Evolutionary conservation across 2,797 vertebrate species (phyloP).

Genomic region (Characodon lateralis): DNA sequence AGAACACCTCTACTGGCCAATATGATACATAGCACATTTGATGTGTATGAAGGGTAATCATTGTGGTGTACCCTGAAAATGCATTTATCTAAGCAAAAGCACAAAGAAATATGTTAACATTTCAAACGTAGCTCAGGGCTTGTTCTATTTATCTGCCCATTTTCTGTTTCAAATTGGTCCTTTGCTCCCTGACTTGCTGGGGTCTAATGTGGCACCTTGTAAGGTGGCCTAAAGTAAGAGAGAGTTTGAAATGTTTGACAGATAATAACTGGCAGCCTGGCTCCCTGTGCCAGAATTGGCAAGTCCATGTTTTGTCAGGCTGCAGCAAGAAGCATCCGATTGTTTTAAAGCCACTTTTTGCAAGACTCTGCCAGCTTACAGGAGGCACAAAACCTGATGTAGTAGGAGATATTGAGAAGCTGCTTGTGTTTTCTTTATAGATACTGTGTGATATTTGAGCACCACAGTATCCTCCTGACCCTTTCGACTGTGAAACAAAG

Average conservation of each 20-base stretch:
- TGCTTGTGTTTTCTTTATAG: slow-evolving; percentile 24
- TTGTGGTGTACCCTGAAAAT: slow-evolving; percentile 33
- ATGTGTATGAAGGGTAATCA: slow-evolving; percentile 22
- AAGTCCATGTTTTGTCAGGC: slow-evolving; percentile 41
- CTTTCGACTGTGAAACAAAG: slow-evolving; percentile 42
- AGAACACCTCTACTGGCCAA: slow-evolving; percentile 57
- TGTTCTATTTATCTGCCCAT: slow-evolving; percentile 31
- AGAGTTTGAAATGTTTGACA: slow-evolving; percentile 36
- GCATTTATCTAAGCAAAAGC: slow-evolving; percentile 41
- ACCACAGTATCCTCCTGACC: slow-evolving; percentile 40
- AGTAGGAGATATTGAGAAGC: slow-evolving; percentile 60
- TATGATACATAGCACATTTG: slow-evolving; percentile 44
- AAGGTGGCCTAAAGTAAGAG: slow-evolving; percentile 37
- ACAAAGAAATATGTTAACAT: slow-evolving; percentile 23
- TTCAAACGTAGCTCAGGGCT: slow-evolving; percentile 45
- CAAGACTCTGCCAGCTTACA: slow-evolving; percentile 46
- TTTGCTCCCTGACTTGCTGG: slow-evolving; percentile 37
- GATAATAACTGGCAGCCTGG: slow-evolving; percentile 51
- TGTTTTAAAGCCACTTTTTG: slow-evolving; percentile 61
- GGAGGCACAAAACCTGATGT: slow-evolving; percentile 60
- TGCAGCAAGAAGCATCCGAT: slow-evolving; percentile 50
- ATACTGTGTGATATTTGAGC: slow-evolving; percentile 45
- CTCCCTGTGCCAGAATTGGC: slow-evolving; percentile 40
- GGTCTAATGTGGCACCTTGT: slow-evolving; percentile 44
- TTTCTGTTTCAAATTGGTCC: slow-evolving; percentile 54